Evolutionary conservation across 2,797 vertebrate genomes (phyloP).

Genomic region (Setipinna tenuifilis): DNA sequence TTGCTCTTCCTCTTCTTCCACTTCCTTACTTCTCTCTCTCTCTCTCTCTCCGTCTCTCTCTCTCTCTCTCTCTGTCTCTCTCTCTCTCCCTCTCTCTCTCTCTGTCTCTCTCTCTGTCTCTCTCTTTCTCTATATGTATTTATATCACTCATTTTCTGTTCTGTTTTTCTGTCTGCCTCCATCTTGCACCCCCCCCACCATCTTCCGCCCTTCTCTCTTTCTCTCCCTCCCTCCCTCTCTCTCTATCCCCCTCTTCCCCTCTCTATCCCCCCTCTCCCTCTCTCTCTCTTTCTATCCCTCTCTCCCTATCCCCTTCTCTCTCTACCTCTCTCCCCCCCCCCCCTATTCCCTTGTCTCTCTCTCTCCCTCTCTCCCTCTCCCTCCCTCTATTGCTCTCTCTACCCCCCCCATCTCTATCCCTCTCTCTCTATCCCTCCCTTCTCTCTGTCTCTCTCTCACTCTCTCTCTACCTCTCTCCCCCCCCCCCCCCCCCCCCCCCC

Average conservation of each 20-base stretch:
- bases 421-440: neutral
- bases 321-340: neutral
- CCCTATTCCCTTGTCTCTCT: neutral
- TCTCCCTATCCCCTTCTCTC: neutral
- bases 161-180: too few species aligned
- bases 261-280: neutral
- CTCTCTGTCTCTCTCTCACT: neutral
- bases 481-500: slow-evolving; percentile 30
- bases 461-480: neutral
- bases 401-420: neutral
- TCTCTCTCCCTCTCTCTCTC: too few species aligned
- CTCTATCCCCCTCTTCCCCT: neutral
- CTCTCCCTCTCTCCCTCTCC: neutral
- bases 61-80: neutral
- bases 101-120: too few species aligned
- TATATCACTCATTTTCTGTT: too few species aligned
- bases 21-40: neutral
- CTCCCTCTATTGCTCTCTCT: neutral
- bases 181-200: too few species aligned
- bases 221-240: too few species aligned
- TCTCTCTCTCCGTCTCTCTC: too few species aligned
- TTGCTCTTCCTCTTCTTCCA: too few species aligned
- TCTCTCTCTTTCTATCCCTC: neutral
- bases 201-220: too few species aligned
- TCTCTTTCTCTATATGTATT: too few species aligned